Evolutionary conservation across 1,140 invertebrate genomes (phyloP), one percentile per base, ranked within the genome.

Genomic region (Sycophila sp.): DNA sequence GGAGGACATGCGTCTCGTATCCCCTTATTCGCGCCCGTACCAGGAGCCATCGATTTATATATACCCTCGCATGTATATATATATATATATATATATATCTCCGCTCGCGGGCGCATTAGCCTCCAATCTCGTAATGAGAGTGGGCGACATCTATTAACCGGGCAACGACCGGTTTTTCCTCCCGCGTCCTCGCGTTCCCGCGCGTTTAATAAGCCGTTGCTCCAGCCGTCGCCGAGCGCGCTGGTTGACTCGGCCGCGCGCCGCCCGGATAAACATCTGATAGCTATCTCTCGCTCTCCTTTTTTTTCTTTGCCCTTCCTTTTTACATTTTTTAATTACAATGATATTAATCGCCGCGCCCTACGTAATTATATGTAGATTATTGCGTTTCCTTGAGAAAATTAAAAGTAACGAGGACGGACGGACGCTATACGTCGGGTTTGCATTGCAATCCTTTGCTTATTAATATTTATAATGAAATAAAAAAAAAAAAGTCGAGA

Each of bases 101-200:
- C 49, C 1, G 7, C 2, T 7, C 22, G 51, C 53, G 28, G 22
- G 5, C 19, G 32, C 53, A 69, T 69, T 60, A 60, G 56, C 45
- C 32, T 60, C 40, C 56, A 60, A 60, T 60, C 56, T 60, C 45
- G 56, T 51, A 69, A 60, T 60, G 42, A 69, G 58, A 69, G 66
- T 60, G 56, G 66, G 66, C 56, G 66, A 69, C 66, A 60, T 69
- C 58, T 60, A 69, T 69, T 69, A 69, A 60, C 11, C 45, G 42
- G 24, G 0, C 56, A 51, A 53, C 67, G 36, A 69, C 67, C 58
- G 67, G 67, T 69, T 69, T 62, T 69, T 55, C 66, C 56, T 47
- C 34, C 34, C 55, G 24, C 47, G 38, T 51, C 1, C 22, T 8
- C 10, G 30, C 30, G 26, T n/a, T 11, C 8, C 24, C 38, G 19